Conservation (phyloP, 2,888 invertebrate species). For the Ecdyonurus torrentis region DNA sequence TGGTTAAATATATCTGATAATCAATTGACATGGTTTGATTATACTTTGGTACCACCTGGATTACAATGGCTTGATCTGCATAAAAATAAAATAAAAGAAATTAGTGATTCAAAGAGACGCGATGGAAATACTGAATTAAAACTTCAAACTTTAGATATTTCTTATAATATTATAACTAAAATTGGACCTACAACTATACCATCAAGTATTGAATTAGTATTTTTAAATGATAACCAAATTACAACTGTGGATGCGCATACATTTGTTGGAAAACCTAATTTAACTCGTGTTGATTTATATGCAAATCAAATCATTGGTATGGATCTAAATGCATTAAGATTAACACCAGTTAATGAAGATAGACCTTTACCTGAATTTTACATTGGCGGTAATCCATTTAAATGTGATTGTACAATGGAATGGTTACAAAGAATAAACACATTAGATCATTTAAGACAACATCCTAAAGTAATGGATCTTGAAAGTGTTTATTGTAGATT, state of each 20-base stretch:
- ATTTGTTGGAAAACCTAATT: slow-evolving; percentile 73
- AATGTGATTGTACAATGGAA: slow-evolving; percentile 90
- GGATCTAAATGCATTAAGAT: slow-evolving; percentile 73
- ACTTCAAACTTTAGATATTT: slow-evolving; percentile 73
- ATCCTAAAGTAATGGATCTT: slow-evolving; percentile 80
- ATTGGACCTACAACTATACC: slow-evolving; percentile 52
- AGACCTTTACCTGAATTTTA: slow-evolving; percentile 74
- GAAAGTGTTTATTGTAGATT: slow-evolving; percentile 80
- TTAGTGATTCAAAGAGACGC: slow-evolving; percentile 29
- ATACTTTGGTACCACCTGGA: slow-evolving; percentile 61
- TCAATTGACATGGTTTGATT: slow-evolving; percentile 76
- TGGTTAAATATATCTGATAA: slow-evolving; percentile 89
- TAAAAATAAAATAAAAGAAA: slow-evolving; percentile 63
- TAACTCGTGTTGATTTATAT: slow-evolving; percentile 80
- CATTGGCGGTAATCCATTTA: slow-evolving; percentile 85
- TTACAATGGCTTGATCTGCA: slow-evolving; percentile 82
- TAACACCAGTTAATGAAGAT: slow-evolving; percentile 61
- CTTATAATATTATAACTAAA: slow-evolving; percentile 70
- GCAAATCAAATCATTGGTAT: slow-evolving; percentile 81
- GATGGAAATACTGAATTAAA: slow-evolving; percentile 36
- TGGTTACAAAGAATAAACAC: slow-evolving; percentile 87
- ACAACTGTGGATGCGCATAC: slow-evolving; percentile 73
- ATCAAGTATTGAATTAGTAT: slow-evolving; percentile 67
- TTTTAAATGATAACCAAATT: slow-evolving; percentile 79
- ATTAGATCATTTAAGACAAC: slow-evolving; percentile 54